phyloP scores from a whole-genome alignment of 1,140 invertebrate genomes.

The Caenorhabditis remanei region DNA sequence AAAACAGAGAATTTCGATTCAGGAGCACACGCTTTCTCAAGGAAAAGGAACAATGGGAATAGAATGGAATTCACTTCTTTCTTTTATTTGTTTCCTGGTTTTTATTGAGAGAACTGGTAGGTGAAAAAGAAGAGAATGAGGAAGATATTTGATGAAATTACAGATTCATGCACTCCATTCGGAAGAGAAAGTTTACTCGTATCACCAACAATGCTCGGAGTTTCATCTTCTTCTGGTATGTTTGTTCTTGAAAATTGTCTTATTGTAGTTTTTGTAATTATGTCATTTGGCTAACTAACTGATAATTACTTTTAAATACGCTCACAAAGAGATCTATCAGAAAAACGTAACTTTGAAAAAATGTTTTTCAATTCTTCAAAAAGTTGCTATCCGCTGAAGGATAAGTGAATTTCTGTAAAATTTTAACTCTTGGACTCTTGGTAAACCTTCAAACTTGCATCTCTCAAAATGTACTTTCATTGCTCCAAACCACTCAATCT shows the following conservation, averaged over 20 bases:
- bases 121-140: not conserved
- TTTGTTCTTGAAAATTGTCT: not conserved
- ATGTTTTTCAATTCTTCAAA: too few relatives aligned
- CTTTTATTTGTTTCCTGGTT: not conserved
- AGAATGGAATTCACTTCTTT: not conserved
- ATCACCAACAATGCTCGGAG: slow-evolving; percentile 38
- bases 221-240: slow-evolving; percentile 15
- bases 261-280: not conserved
- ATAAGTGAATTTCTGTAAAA: too few relatives aligned
- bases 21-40: not conserved
- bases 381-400: too few relatives aligned
- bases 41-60: slow-evolving; percentile 17
- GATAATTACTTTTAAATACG: too few relatives aligned
- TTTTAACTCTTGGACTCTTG: too few relatives aligned
- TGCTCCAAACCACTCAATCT: too few relatives aligned
- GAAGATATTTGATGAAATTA: not conserved
- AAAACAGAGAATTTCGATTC: not conserved
- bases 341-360: too few relatives aligned
- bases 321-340: too few relatives aligned
- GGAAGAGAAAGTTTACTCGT: slow-evolving; percentile 42
- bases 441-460: too few relatives aligned
- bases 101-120: not conserved
- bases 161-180: slow-evolving; percentile 55
- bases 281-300: not conserved
- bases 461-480: too few relatives aligned